Evolutionary conservation across 2,888 invertebrate genomes (phyloP).

Genomic region (Cordilura impudica): DNA sequence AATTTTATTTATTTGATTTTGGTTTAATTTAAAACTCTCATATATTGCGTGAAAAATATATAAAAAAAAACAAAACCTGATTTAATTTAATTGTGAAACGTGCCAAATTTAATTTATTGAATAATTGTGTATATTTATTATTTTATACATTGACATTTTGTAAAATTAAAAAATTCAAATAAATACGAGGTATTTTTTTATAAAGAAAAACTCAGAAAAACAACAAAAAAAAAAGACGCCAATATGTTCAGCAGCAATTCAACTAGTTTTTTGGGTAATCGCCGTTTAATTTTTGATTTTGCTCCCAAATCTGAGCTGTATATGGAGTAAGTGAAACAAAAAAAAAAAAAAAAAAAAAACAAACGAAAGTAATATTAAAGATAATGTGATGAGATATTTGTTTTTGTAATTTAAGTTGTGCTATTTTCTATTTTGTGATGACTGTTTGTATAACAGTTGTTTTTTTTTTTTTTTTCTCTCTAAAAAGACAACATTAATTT

Average conservation of each 20-base stretch:
- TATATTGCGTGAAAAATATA: conserved; percentile 36
- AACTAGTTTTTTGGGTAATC: conserved; percentile 74
- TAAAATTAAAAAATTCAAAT: neutral
- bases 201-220: neutral
- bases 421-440: neutral
- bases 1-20: neutral
- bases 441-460: neutral
- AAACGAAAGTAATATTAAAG: neutral
- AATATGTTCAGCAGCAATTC: conserved; percentile 71
- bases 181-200: conserved; percentile 15
- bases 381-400: no score
- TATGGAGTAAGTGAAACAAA: conserved; percentile 75
- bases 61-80: conserved; percentile 13
- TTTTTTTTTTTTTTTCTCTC: no score
- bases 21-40: conserved; percentile 9
- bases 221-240: neutral
- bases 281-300: conserved; percentile 77
- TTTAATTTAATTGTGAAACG: conserved; percentile 19
- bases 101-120: conserved; percentile 17
- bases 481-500: no score
- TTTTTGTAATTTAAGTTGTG: no score
- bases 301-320: conserved; percentile 74
- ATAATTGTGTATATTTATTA: conserved; percentile 32
- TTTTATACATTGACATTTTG: conserved; percentile 14
- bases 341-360: neutral